Conservation (phyloP, 2,888 invertebrate genomes). For the Drosophila maculinotata region DNA sequence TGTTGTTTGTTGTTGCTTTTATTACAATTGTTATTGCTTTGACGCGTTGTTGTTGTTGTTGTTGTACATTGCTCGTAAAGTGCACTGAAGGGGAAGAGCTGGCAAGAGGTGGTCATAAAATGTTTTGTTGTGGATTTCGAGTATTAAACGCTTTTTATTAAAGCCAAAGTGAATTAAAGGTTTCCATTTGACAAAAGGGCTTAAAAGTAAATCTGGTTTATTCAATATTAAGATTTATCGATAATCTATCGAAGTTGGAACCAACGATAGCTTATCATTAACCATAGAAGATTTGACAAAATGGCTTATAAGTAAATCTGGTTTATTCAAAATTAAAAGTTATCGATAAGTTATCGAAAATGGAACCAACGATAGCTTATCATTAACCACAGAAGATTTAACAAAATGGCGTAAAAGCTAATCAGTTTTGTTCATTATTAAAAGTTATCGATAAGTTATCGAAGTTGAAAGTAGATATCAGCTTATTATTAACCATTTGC, state of each 20-base stretch:
- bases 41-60: constrained; percentile 36
- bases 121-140: constrained; percentile 22
- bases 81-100: constrained; percentile 7
- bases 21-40: constrained; percentile 51
- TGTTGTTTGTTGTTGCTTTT: constrained; percentile 52
- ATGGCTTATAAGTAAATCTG: too few relatives aligned
- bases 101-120: constrained; percentile 8
- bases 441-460: neutral
- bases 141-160: constrained; percentile 11
- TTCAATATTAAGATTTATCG: neutral
- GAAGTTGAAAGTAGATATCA: too few relatives aligned
- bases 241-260: too few relatives aligned
- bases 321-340: too few relatives aligned
- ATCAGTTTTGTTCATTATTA: too few relatives aligned
- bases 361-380: neutral
- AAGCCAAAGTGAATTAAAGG: constrained; percentile 24
- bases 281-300: too few relatives aligned
- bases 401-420: too few relatives aligned
- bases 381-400: too few relatives aligned
- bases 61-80: constrained; percentile 28
- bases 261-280: too few relatives aligned
- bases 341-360: neutral
- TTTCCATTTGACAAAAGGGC: neutral
- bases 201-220: neutral
- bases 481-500: too few relatives aligned